A percentile compares a stretch with the other conserved stretches of the same genome.
These are phyloP conservation scores for Sebastes iracundus DNA, from an alignment of 2,797 vertebrate genomes.

Conservation along the genomic window DNA sequence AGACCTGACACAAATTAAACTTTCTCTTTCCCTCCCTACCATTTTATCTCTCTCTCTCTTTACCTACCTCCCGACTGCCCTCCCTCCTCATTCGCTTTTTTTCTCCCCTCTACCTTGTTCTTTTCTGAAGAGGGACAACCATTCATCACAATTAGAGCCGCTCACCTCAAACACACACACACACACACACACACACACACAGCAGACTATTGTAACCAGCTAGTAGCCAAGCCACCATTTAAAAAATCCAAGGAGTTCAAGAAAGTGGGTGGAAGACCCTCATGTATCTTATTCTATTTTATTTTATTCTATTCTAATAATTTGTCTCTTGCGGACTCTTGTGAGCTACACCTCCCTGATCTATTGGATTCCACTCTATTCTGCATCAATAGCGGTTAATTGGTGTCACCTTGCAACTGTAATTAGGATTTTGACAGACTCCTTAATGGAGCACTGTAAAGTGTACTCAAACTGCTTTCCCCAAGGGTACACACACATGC, in stretches of 20 bases:
- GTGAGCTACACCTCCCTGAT: constrained; percentile 14
- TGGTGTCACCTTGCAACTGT: constrained; percentile 75
- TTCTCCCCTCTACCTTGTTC: constrained; percentile 44
- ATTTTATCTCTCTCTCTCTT: constrained; percentile 34
- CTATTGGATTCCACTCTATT: constrained; percentile 46
- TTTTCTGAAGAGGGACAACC: constrained; percentile 53
- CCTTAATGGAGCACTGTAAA: constrained; percentile 66
- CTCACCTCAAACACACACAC: constrained; percentile 54
- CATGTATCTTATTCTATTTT: neutral
- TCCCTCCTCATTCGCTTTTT: constrained; percentile 37
- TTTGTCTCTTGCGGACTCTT: neutral
- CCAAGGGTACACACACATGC: constrained; percentile 30
- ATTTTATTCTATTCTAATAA: constrained; percentile 4
- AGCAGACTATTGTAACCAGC: constrained; percentile 23
- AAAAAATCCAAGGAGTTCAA: constrained; percentile 1
- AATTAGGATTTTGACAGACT: constrained; percentile 78
- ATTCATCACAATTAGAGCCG: constrained; percentile 78
- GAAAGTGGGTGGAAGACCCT: neutral
- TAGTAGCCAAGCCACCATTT: constrained; percentile 16
- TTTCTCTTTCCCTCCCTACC: constrained; percentile 47
- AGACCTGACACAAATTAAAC: constrained; percentile 76
- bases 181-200: constrained; percentile 19
- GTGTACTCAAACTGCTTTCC: constrained; percentile 62
- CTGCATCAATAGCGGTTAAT: constrained; percentile 63
- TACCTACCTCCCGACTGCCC: neutral